A percentile compares a stretch with the other conserved stretches of the same genome.
These are phyloP conservation scores for Myiotriccus ornatus DNA, from an alignment of 2,797 vertebrate genomes.

Conservation along the genomic window DNA sequence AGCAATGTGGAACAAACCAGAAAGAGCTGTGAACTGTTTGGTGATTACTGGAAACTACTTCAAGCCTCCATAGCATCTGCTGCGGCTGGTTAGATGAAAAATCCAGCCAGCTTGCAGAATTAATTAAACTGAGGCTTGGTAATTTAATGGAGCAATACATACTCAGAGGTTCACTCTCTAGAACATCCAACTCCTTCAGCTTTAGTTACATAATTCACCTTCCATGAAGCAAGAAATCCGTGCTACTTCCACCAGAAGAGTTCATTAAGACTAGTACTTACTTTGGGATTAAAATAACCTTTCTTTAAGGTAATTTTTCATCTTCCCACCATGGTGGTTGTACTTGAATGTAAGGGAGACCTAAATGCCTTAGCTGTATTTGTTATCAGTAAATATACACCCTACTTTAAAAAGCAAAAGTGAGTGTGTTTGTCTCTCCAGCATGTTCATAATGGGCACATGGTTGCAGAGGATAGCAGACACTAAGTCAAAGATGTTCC, in stretches of 20 bases:
- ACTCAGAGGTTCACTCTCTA: neutral
- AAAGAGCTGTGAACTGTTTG: neutral
- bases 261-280: neutral
- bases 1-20: neutral
- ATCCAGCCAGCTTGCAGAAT: neutral
- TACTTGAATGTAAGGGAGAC: neutral
- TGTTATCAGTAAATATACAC: neutral
- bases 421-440: neutral
- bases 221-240: neutral
- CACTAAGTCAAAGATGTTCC: neutral
- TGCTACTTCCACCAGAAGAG: neutral
- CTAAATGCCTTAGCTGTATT: neutral
- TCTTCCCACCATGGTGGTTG: neutral
- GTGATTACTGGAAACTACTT: fast-evolving
- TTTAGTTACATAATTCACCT: neutral
- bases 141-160: neutral
- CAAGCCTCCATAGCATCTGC: neutral
- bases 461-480: neutral
- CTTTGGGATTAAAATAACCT: neutral
- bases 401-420: neutral
- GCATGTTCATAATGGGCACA: neutral
- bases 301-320: neutral
- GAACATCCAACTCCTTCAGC: neutral
- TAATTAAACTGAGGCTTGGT: neutral
- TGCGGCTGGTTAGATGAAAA: neutral